Evolutionary conservation across 2,797 vertebrate species (phyloP).

Genomic region (Typhlichthys eigenmanni): DNA sequence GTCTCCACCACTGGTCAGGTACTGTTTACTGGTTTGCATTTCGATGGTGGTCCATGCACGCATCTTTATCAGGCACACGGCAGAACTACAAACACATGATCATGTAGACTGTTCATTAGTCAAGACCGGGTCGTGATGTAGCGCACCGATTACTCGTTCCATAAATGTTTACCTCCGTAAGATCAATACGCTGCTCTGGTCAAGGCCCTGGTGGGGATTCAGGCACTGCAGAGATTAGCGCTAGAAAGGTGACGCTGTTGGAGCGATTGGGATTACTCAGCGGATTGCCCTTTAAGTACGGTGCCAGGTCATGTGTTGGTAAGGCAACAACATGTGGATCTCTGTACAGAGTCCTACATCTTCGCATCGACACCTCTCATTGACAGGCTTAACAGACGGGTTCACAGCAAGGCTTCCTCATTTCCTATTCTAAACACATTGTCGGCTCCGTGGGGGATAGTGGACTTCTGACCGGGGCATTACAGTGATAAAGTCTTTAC

Average conservation of each 20-base stretch:
- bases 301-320: slow-evolving; percentile 8
- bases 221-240: slow-evolving; percentile 9
- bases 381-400: slow-evolving; percentile 7
- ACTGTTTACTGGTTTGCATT: neutral
- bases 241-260: neutral
- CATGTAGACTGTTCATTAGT: neutral
- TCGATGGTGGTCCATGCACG: neutral
- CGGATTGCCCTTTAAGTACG: slow-evolving; percentile 10
- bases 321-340: slow-evolving; percentile 12
- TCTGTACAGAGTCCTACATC: slow-evolving; percentile 13
- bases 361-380: slow-evolving; percentile 4
- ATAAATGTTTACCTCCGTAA: slow-evolving; percentile 5
- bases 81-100: neutral
- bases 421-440: slow-evolving; percentile 42
- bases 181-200: slow-evolving; percentile 9
- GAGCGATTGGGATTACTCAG: slow-evolving; percentile 19
- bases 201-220: slow-evolving; percentile 9
- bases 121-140: neutral
- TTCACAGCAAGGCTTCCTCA: slow-evolving; percentile 20
- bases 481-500: slow-evolving; percentile 55
- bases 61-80: neutral
- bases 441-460: slow-evolving; percentile 16
- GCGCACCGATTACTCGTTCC: neutral
- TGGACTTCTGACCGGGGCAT: slow-evolving; percentile 41
- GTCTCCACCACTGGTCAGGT: neutral